phyloP scores from a whole-genome alignment of 92 coral and sea anemone genomes.

The Pocillopora meandrina region DNA sequence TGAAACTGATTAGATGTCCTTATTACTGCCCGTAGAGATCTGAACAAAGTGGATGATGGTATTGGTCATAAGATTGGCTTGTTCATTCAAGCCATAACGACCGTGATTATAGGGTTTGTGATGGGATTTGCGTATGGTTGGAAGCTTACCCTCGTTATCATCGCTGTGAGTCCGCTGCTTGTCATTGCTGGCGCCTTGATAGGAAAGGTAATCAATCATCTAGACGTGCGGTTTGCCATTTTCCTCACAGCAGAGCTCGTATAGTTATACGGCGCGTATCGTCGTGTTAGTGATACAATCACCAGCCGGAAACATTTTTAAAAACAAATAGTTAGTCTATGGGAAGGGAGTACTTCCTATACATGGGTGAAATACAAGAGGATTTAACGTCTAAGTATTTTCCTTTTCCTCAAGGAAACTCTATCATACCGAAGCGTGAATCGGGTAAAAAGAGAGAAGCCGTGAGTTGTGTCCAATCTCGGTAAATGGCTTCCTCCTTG shows the following conservation, averaged over 20 bases:
- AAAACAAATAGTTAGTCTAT: too few relatives aligned
- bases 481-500: too few relatives aligned
- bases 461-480: too few relatives aligned
- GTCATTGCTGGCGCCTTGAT: constrained; percentile 85
- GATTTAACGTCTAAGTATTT: too few relatives aligned
- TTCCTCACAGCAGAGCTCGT: too few relatives aligned
- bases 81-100: constrained; percentile 67
- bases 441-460: too few relatives aligned
- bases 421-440: too few relatives aligned
- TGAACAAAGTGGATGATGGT: constrained; percentile 90
- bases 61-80: constrained; percentile 87
- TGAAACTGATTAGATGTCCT: background rate
- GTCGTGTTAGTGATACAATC: too few relatives aligned
- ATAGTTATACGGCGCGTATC: too few relatives aligned
- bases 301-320: too few relatives aligned
- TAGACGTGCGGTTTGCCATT: background rate
- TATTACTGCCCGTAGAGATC: constrained; percentile 62
- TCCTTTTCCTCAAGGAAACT: too few relatives aligned
- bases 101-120: constrained; percentile 74
- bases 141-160: constrained; percentile 90
- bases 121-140: constrained; percentile 93
- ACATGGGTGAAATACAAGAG: background rate
- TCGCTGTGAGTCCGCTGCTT: constrained; percentile 77
- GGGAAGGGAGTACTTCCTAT: too few relatives aligned
- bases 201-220: constrained; percentile 66